Evolutionary conservation across 2,113 vertebrate species (phyloP), one percentile per base, ranked within the genome.

Genomic region (Hassar affinis): DNA sequence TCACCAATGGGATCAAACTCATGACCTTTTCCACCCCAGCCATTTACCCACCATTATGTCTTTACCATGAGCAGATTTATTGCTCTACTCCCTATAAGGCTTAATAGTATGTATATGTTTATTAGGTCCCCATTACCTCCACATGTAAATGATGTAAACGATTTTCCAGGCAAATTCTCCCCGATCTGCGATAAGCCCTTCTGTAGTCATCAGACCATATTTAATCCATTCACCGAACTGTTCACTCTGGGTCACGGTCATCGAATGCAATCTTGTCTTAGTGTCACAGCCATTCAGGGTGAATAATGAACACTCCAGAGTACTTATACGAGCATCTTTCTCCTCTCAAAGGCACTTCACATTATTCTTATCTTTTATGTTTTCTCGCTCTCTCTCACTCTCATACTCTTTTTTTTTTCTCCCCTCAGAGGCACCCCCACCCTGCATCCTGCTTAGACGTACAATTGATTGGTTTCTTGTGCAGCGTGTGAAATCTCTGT

Each of bases 391-490:
- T n/a, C n/a, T n/a, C n/a, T n/a, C n/a, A n/a, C n/a, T n/a, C n/a
- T 27, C 25, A 30, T 15, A 30, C 59, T 62, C n/a, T 61, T 30
- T 62, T 27, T 25, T 8, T 6, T n/a, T n/a, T n/a, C n/a, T n/a
- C n/a, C n/a, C n/a, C 25, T 22, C 42, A 71, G 45, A 47, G 20
- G 22, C 35, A 71, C 11, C 15, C 52, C 76, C 33, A n/a, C 51
- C 17, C 79, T 84, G 61, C 52, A 62, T 81, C 86, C 86, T 78
- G 82, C 91, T 89, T 91, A 91, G 89, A 88, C 87, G 38, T 86
- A 98, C 95, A 98, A 95, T 94, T 90, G 85, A 95, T 94, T 90
- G 84, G 57, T 18, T 66, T 95, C 96, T 96, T 98, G 96, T 98
- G 35, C 87, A 49, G 62, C 35, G 84, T 79, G 87, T 91, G 89